Evolutionary conservation across 2,797 vertebrate genomes (phyloP).

Genomic region (Masticophis lateralis): DNA sequence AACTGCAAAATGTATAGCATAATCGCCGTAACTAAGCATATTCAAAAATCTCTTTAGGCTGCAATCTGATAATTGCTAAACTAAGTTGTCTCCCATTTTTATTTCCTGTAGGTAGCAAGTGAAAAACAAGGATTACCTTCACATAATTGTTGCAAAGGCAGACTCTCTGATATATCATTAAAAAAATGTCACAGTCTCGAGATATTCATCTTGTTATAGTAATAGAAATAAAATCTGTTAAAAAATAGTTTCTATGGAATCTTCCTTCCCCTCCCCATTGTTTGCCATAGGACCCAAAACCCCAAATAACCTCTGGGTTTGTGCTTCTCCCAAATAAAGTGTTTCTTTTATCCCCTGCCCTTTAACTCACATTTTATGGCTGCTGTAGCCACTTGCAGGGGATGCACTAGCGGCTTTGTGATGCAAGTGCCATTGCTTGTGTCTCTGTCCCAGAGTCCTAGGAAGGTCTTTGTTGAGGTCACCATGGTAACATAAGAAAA

Average conservation of each 20-base stretch:
- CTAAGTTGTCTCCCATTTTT: not conserved
- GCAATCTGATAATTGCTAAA: not conserved
- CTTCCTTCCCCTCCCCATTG: not conserved
- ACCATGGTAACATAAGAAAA: conserved; percentile 32
- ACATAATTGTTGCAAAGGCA: not conserved
- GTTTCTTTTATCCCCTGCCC: not conserved
- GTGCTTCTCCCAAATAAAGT: not conserved
- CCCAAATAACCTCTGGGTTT: not conserved
- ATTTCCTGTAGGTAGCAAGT: not conserved
- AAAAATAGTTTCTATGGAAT: not conserved
- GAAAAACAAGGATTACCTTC: not conserved
- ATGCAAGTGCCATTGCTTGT: not conserved
- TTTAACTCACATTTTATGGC: conserved; percentile 25
- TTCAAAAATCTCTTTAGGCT: not conserved
- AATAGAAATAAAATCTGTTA: not conserved
- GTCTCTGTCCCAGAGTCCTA: conserved; percentile 1
- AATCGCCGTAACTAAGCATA: not conserved
- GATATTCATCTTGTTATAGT: too few species aligned
- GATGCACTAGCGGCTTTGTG: not conserved
- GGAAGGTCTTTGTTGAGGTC: conserved; percentile 37
- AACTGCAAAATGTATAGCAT: not conserved
- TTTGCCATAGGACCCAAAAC: not conserved
- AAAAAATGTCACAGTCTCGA: not conserved
- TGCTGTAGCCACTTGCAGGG: not conserved
- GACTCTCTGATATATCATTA: not conserved